Conservation (phyloP, 2,113 vertebrate genomes). For the Manacus vitellinus region DNA sequence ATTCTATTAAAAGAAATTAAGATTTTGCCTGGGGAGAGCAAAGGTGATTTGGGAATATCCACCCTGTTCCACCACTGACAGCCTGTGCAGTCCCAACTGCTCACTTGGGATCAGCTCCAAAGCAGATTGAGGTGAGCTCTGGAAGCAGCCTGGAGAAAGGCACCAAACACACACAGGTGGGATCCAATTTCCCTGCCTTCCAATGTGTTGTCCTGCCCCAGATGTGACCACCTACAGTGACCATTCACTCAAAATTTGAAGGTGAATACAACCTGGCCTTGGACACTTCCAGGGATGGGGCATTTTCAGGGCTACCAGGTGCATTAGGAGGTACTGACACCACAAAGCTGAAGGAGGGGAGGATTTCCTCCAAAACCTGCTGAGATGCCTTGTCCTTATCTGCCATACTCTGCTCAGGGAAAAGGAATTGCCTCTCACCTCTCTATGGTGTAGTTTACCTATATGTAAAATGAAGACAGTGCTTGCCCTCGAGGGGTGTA, state of each 20-base stretch:
- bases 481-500: background rate
- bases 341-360: background rate
- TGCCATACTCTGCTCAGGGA: background rate
- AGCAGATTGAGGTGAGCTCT: background rate
- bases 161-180: too few relatives aligned
- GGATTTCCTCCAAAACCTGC: background rate
- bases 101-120: background rate
- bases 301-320: rapidly evolving
- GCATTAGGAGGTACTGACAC: background rate
- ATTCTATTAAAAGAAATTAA: background rate
- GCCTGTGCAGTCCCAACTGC: background rate
- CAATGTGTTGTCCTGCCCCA: rapidly evolving
- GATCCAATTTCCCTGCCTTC: background rate
- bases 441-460: background rate
- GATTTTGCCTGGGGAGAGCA: background rate
- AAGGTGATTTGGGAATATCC: background rate
- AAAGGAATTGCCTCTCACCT: background rate
- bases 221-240: rapidly evolving
- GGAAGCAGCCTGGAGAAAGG: background rate
- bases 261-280: background rate
- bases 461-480: slow-evolving; percentile 17
- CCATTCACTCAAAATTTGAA: background rate
- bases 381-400: background rate
- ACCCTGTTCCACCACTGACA: rapidly evolving
- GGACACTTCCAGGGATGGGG: background rate